Evolutionary conservation across 2,888 invertebrate species (phyloP).

Genomic region (Drosophila diplacantha): DNA sequence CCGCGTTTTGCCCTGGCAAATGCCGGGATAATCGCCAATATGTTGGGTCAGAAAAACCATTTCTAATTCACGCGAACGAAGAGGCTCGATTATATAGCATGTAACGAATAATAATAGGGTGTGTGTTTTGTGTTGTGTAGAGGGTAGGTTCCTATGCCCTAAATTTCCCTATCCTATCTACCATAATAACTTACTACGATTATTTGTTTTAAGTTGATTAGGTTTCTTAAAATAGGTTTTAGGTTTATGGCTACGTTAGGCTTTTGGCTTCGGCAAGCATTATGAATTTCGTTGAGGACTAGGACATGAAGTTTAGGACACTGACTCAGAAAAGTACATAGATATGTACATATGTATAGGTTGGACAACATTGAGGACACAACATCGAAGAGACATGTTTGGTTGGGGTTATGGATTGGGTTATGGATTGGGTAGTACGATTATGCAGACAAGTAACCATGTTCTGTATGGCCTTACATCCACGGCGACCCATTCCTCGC

Average conservation of each 20-base stretch:
- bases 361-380: constrained; percentile 53
- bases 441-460: constrained; percentile 62
- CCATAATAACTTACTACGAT: constrained; percentile 2
- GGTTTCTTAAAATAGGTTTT: constrained; percentile 15
- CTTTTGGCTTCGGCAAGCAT: constrained; percentile 42
- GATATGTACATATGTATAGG: constrained; percentile 19
- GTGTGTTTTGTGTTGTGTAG: constrained; percentile 18
- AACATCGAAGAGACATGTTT: constrained; percentile 30
- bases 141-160: constrained; percentile 5
- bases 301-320: constrained; percentile 26
- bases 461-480: constrained; percentile 83
- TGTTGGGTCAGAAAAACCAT: constrained; percentile 89
- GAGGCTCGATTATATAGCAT: constrained; percentile 27
- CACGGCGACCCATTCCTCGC: constrained; percentile 88
- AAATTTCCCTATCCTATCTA: constrained; percentile 22
- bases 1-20: constrained; percentile 95
- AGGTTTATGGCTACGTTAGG: constrained; percentile 27
- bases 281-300: constrained; percentile 45
- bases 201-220: constrained; percentile 33
- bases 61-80: constrained; percentile 80
- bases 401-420: constrained; percentile 18
- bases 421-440: constrained; percentile 37
- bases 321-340: constrained; percentile 20
- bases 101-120: constrained; percentile 9
- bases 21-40: constrained; percentile 91